Percentiles rank a stretch among this genome's conserved stretches.
Evolutionary conservation across 37 sponge, comb jelly and placozoan genomes (phyloP).

Genomic region (Amphimedon queenslandica): DNA sequence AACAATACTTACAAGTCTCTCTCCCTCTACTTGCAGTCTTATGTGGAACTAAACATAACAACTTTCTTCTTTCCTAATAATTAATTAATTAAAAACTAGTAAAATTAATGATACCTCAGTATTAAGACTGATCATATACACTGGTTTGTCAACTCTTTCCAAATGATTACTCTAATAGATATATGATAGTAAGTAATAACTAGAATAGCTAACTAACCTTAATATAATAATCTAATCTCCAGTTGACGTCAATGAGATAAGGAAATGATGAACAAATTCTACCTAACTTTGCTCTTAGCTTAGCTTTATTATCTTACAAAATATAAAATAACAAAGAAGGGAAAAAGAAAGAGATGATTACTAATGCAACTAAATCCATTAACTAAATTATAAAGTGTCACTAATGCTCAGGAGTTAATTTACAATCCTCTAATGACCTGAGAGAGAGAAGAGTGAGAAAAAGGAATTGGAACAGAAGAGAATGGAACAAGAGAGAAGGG

Average conservation of each 20-base stretch:
- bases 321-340: too few species aligned
- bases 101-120: too few species aligned
- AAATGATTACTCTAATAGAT: conserved; percentile 57
- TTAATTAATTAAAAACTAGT: not conserved
- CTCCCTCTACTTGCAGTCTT: conserved; percentile 68
- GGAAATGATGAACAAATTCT: conserved; percentile 38
- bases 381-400: conserved; percentile 26
- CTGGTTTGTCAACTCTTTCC: conserved; percentile 59
- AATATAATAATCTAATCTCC: too few species aligned
- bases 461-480: not conserved
- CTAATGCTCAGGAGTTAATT: conserved; percentile 46
- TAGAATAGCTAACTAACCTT: not conserved
- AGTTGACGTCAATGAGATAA: conserved; percentile 54
- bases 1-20: not conserved
- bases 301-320: conserved; percentile 31
- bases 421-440: conserved; percentile 49
- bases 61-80: not conserved
- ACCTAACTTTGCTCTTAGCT: conserved; percentile 27
- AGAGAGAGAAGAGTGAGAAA: not conserved
- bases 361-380: not conserved
- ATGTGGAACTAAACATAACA: conserved; percentile 52
- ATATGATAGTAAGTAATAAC: not conserved
- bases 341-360: not conserved
- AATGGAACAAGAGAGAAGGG: not conserved
- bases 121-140: conserved; percentile 57